Conservation (phyloP, 2,888 invertebrate species). For the Callosobruchus maculatus region DNA sequence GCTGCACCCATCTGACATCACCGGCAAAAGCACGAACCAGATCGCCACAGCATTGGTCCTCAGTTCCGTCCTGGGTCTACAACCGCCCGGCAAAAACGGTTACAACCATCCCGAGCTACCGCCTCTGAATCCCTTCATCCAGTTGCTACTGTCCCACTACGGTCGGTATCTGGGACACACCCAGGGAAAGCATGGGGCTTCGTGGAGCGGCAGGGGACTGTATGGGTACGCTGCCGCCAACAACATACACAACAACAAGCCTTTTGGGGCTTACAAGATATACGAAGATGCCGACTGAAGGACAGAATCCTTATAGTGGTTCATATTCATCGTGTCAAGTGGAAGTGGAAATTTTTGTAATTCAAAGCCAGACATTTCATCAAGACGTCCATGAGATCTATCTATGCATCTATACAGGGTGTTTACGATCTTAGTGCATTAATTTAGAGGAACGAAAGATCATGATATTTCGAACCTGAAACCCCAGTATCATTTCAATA, state of each 20-base stretch:
- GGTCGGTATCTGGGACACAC: slow-evolving; percentile 55
- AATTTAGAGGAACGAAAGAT: too few relatives aligned
- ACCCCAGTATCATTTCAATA: too few relatives aligned
- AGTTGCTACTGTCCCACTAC: slow-evolving; percentile 61
- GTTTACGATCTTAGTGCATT: too few relatives aligned
- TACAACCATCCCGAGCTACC: slow-evolving; percentile 55
- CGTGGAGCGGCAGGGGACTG: slow-evolving; percentile 50
- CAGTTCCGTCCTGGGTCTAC: slow-evolving; percentile 34
- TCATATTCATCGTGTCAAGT: too few relatives aligned
- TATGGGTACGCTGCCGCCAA: slow-evolving; percentile 63
- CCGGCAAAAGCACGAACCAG: slow-evolving; percentile 29
- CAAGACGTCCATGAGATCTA: too few relatives aligned
- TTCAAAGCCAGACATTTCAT: too few relatives aligned
- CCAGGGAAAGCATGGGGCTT: not conserved
- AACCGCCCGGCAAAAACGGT: slow-evolving; percentile 31
- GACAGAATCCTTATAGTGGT: not conserved
- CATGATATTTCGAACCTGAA: too few relatives aligned
- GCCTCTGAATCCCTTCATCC: slow-evolving; percentile 57
- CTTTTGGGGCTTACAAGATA: slow-evolving; percentile 61
- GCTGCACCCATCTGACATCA: not conserved
- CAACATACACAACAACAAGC: slow-evolving; percentile 63
- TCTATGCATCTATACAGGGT: too few relatives aligned
- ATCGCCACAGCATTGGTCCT: slow-evolving; percentile 38
- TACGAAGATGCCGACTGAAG: slow-evolving; percentile 40
- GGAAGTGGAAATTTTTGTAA: too few relatives aligned